Percentiles rank a stretch among this genome's conserved stretches.
Conservation (phyloP, 2,113 vertebrate species). For the Brachyistius frenatus region DNA sequence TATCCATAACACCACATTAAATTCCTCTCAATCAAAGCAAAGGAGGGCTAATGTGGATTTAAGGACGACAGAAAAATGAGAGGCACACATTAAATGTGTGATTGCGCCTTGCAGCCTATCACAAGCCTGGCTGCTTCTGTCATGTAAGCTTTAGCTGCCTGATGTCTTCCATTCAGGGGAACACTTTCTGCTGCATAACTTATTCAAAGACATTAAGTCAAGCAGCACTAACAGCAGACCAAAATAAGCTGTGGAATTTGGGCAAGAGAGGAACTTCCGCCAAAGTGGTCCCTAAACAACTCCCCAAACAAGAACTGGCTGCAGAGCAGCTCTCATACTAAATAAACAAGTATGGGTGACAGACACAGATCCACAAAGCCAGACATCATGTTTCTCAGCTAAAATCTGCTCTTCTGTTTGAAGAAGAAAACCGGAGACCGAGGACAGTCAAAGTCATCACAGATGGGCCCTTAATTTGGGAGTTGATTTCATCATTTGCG, state of each 20-base stretch:
- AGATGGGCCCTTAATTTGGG: slow-evolving; percentile 37
- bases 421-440: background rate
- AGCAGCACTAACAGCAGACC: slow-evolving; percentile 57
- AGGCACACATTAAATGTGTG: slow-evolving; percentile 14
- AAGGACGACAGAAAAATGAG: background rate
- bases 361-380: background rate
- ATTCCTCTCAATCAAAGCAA: slow-evolving; percentile 6
- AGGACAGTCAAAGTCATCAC: slow-evolving; percentile 27
- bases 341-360: slow-evolving; percentile 8
- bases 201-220: slow-evolving; percentile 53
- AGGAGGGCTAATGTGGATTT: background rate
- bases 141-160: background rate
- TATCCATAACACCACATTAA: slow-evolving; percentile 39
- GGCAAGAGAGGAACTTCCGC: slow-evolving; percentile 18
- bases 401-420: background rate
- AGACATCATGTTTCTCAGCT: slow-evolving; percentile 24
- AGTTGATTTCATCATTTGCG: slow-evolving; percentile 9
- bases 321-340: slow-evolving; percentile 1
- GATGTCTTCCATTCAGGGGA: slow-evolving; percentile 17
- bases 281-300: slow-evolving; percentile 12
- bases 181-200: slow-evolving; percentile 36
- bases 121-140: background rate
- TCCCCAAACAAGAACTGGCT: background rate
- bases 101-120: slow-evolving; percentile 9
- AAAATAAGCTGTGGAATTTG: slow-evolving; percentile 73